Evolutionary conservation across 2,888 invertebrate species (phyloP), one percentile per base, ranked within the genome.

Genomic region (Xestia sexstrigata): DNA sequence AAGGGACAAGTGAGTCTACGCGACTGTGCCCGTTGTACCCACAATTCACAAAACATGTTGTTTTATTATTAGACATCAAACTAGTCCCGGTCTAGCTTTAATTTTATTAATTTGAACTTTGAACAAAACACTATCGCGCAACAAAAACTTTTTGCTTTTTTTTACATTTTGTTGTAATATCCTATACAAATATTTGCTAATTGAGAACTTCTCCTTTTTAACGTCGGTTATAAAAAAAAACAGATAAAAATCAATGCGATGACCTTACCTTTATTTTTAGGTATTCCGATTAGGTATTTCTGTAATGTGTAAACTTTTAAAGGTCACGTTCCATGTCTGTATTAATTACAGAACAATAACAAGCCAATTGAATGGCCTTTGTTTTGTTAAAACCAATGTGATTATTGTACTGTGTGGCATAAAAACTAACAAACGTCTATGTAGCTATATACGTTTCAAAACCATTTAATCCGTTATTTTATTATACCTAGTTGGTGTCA

Each of bases 1-100:
- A 83, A 87, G 84, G 85, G 87, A 89, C 89, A 87, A 85, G 84
- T 84, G 81, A 84, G 71, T 74, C 52, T 78, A 65, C 63, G 76
- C 79, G 81, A 87, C 86, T 87, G 88, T 89, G 87, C 82, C 76
- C 70, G 69, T 73, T 78, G 78, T 74, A 47, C 47, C 49, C 75
- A 82, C 74, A 76, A 76, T 76, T 80, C 87, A 87, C 76, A 79
- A n/a, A 55, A 84, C 84, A 88, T 86, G 88, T 90, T 90, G 88
- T 90, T 90, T 90, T 90, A 88, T 90, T 90, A 88, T 89, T 85
- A 66, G 42, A 45, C 74, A 74, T 62, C 55, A 76, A 76, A 72
- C 74, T 76, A 82, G 73, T 62, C 26, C 3, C 13, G 4, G 42
- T 66, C 74, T 42, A 81, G 65, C 49, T 84, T 76, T 66, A 71